Evolutionary conservation across 2,113 vertebrate species (phyloP), one percentile per base, ranked within the genome.

Genomic region (Regulus satrapa): DNA sequence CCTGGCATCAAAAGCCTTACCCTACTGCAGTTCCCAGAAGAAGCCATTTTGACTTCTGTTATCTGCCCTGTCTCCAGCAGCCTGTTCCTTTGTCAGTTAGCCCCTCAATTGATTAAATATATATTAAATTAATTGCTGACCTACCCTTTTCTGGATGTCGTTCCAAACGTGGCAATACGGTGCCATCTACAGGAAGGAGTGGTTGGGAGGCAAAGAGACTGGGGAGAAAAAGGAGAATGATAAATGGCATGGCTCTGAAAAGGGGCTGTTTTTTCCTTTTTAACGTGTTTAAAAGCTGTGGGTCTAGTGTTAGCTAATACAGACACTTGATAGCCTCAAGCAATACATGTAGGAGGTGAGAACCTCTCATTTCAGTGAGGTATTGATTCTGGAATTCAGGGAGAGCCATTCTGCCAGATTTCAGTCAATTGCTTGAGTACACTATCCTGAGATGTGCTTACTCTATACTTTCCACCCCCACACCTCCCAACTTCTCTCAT

Each of bases 321-420:
- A 85, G 49, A 38, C 26, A 28, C 34, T 79, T 68, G 52, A 61
- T 82, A 84, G 49, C 58, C 54, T 89, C n/a, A 68, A 88, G 74
- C 81, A 88, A 6, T 76, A 38, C 0, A 14, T 61, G 32, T 41
- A 61, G 81, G 72, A 85, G 85, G 49, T 73, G 62, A 85, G 85
- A 94, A 85, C 54, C 45, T 89, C 58, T 90, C 81, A 73, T 1
- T 92, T 85, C 82, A 92, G 54, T 83, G 75, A 90, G 26, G 24
- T 88, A 94, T 92, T 94, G 94, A 93, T 94, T 88, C 59, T 93
- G 85, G 92, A 92, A 76, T 82, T 88, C 51, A 58, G 55, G 66
- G 51, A 92, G 71, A 88, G 78, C 55, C 49, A 34, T 68, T 16
- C 63, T 92, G 92, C 74, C 79, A 93, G 71, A 83, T 83, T 88